Conservation (phyloP, 2,888 invertebrate species). For the Hetaerina titia region DNA sequence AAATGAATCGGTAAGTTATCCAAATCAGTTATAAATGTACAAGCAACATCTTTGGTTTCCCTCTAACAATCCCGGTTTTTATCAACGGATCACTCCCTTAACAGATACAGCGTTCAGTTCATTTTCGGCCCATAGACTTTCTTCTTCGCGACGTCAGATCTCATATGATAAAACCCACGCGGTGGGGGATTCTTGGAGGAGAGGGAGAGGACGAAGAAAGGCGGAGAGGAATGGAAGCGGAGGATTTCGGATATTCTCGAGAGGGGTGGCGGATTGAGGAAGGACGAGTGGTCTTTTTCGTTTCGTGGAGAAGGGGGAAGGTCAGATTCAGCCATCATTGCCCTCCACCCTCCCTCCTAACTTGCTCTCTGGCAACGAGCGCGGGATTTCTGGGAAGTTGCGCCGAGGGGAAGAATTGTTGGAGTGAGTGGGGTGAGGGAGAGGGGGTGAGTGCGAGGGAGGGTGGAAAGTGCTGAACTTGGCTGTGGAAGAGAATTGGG, state of each 20-base stretch:
- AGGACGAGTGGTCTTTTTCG: neutral
- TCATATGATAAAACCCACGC: too few species aligned
- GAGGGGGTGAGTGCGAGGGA: neutral
- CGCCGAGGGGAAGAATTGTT: neutral
- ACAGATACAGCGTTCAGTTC: too few species aligned
- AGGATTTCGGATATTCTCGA: neutral
- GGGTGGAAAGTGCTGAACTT: slow-evolving; percentile 38
- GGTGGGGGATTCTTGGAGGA: too few species aligned
- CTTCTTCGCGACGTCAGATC: too few species aligned
- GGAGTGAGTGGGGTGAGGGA: neutral
- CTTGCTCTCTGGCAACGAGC: slow-evolving; percentile 16
- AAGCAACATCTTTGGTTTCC: too few species aligned
- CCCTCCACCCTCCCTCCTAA: slow-evolving; percentile 5
- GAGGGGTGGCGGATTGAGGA: neutral
- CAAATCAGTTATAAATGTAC: too few species aligned
- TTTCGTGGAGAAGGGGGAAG: neutral
- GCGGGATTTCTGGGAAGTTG: slow-evolving; percentile 51
- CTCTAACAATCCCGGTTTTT: too few species aligned
- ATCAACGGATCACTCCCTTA: too few species aligned
- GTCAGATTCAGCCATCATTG: slow-evolving; percentile 54
- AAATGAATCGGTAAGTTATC: too few species aligned
- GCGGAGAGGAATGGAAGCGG: neutral
- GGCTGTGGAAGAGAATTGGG: slow-evolving; percentile 47
- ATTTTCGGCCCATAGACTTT: too few species aligned
- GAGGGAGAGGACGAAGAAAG: neutral